Evolutionary conservation across 2,888 invertebrate species (phyloP).

Genomic region (Mimachlamys varia): DNA sequence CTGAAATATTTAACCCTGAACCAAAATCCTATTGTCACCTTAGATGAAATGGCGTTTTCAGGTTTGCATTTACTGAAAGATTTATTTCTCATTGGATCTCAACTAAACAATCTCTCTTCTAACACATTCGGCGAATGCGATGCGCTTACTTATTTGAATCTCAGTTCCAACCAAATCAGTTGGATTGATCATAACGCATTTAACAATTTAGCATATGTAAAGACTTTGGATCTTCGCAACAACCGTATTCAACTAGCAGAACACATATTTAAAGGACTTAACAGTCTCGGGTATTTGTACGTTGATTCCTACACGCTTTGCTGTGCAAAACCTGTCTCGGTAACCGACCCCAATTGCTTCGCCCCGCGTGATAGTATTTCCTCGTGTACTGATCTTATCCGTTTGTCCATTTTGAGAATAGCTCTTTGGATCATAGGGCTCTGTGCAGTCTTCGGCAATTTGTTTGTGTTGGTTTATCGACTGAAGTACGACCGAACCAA

Average conservation of each 20-base stretch:
- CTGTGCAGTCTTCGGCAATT: slow-evolving; percentile 40
- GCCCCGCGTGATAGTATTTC: slow-evolving; percentile 41
- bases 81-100: not conserved
- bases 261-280: slow-evolving; percentile 38
- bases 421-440: slow-evolving; percentile 43
- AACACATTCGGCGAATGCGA: slow-evolving; percentile 17
- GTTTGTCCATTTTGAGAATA: slow-evolving; percentile 23
- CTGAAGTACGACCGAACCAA: not conserved
- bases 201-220: not conserved
- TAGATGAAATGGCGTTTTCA: not conserved
- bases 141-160: slow-evolving; percentile 14
- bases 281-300: slow-evolving; percentile 3
- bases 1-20: not conserved
- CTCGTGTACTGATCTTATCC: slow-evolving; percentile 41
- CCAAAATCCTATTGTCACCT: not conserved
- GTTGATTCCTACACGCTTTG: slow-evolving; percentile 43
- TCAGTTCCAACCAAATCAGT: not conserved
- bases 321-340: slow-evolving; percentile 41
- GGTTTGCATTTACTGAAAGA: not conserved
- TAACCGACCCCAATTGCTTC: slow-evolving; percentile 35
- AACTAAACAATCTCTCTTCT: slow-evolving; percentile 3
- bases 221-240: not conserved
- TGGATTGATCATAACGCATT: not conserved
- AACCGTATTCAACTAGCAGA: not conserved
- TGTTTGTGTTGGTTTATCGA: slow-evolving; percentile 40